phyloP scores from a whole-genome alignment of 2,113 vertebrate genomes.

The Cepphus grylle region DNA sequence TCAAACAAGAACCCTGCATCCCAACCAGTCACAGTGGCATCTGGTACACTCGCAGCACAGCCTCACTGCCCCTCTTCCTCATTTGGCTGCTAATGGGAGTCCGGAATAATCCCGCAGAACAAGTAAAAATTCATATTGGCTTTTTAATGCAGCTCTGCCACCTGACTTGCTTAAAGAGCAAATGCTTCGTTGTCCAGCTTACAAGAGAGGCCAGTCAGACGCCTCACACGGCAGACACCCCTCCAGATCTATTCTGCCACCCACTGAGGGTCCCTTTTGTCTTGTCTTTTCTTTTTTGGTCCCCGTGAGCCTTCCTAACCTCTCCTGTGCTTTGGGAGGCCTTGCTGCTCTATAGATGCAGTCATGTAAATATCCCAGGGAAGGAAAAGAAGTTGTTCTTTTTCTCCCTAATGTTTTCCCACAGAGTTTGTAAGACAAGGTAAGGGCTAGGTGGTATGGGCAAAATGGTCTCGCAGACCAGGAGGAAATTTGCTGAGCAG shows the following conservation, averaged over 20 bases:
- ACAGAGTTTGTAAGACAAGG: neutral
- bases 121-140: neutral
- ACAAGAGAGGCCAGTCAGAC: neutral
- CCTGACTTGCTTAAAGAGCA: neutral
- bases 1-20: neutral
- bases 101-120: neutral
- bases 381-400: neutral
- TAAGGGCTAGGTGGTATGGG: neutral
- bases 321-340: neutral
- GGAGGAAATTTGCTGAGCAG: neutral
- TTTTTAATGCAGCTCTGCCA: neutral
- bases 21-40: rapidly evolving
- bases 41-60: neutral
- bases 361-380: neutral
- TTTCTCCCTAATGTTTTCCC: neutral
- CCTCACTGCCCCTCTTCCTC: neutral
- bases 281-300: neutral
- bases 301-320: neutral
- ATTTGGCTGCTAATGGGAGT: neutral
- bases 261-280: neutral
- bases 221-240: neutral
- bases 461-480: neutral
- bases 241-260: neutral
- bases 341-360: neutral
- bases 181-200: neutral